Base-by-base conservation (phyloP, 2,797 vertebrate genomes). In the Microctenopoma stevenorrisi region DNA sequence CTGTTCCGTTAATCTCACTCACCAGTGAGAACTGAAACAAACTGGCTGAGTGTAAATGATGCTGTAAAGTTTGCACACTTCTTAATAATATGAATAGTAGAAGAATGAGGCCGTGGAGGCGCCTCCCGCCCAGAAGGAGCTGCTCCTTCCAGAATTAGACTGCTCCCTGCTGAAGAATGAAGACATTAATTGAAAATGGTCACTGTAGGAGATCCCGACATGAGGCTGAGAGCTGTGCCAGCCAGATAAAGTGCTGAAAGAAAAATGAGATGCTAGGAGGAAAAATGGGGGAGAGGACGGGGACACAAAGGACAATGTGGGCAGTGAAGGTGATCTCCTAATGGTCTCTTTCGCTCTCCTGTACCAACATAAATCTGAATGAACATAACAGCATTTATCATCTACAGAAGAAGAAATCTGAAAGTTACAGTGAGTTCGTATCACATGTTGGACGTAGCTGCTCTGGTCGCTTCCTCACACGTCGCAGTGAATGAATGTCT, bases 161-260 rank as follows among this genome's bases (percentile, higher is more conserved):
- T 12, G 60, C 67, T 72, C 78, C 58, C 69, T 9, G 62, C 67
- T 84, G 85, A 91, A 86, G 82, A 86, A 91, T 89, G 85, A 73
- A 87, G 86, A 83, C 82, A 79, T 88, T 85, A 86, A 86, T 85
- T 86, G 76, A 90, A 88, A 88, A 89, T 81, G 72, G 82, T 82
- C 83, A 64, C 83, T 71, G 56, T 69, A 87, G 87, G 86, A 88
- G 88, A 68, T 77, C 86, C 67, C 76, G 60, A 75, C 76, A 65
- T 86, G 89, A 84, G 81, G 72, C 81, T 5, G 60, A 70, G 78
- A 59, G 72, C 78, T 64, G 77, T 72, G 74, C 61, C 64, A 72
- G 72, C 58, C 66, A 40, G 76, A 78, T 54, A 81, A 65, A 75
- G 72, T 56, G 56, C 75, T 70, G 81, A 77, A 79, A 89, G 89